A percentile compares a stretch with the other conserved stretches of the same genome.
Conservation (phyloP, 2,888 invertebrate species). For the Tridacna crocea region DNA sequence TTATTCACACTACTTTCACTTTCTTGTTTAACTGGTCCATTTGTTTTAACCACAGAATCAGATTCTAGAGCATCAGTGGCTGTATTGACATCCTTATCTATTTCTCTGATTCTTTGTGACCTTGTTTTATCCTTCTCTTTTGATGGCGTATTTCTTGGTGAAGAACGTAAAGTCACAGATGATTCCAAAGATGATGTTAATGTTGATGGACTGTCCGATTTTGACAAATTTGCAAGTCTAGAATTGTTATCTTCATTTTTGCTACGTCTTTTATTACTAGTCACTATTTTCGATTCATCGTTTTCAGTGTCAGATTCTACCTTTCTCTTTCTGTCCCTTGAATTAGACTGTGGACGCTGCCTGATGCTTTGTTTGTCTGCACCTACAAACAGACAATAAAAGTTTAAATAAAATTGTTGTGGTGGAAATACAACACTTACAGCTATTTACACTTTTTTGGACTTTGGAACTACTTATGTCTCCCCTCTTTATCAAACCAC, state of each 20-base stretch:
- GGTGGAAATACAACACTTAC: no score
- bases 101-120: conserved; percentile 48
- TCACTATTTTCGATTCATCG: conserved; percentile 14
- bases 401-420: no score
- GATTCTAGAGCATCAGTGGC: conserved; percentile 10
- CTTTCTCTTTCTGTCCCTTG: conserved; percentile 51
- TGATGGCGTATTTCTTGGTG: conserved; percentile 54
- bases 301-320: conserved; percentile 32
- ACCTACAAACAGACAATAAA: conserved; percentile 15
- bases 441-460: no score
- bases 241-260: conserved; percentile 27
- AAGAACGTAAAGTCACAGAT: conserved; percentile 43
- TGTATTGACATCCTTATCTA: conserved; percentile 37
- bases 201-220: conserved; percentile 35
- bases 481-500: no score
- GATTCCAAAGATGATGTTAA: conserved; percentile 41
- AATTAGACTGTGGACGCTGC: conserved; percentile 34
- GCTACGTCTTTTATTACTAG: conserved; percentile 29
- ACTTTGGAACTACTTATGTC: no score
- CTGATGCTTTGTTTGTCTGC: conserved; percentile 38
- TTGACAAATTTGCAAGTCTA: conserved; percentile 25
- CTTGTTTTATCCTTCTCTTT: conserved; percentile 55
- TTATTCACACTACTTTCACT: conserved; percentile 34
- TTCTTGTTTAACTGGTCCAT: conserved; percentile 11
- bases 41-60: conserved; percentile 9